phyloP scores from a whole-genome alignment of 2,797 vertebrate genomes.

The Muscicapa striata region DNA sequence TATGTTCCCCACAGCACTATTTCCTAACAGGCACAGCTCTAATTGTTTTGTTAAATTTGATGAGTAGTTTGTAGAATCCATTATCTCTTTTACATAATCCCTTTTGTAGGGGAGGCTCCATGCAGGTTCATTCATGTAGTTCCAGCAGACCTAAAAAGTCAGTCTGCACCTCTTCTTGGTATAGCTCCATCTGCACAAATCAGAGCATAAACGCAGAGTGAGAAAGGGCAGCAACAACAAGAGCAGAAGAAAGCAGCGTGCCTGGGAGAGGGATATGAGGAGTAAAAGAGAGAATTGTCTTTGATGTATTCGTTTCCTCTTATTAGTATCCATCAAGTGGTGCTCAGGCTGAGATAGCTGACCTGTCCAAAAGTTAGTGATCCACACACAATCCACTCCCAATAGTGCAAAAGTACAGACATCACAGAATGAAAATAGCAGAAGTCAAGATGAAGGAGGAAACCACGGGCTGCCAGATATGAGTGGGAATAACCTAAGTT shows the following conservation, averaged over 20 bases:
- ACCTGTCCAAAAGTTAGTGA: constrained; percentile 78
- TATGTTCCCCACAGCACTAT: neutral
- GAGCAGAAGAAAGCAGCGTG: constrained; percentile 64
- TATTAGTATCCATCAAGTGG: constrained; percentile 74
- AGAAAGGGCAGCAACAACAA: constrained; percentile 66
- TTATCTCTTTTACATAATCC: neutral
- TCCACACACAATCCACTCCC: constrained; percentile 72
- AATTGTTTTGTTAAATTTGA: constrained; percentile 31
- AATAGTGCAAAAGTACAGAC: constrained; percentile 69
- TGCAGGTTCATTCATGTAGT: neutral
- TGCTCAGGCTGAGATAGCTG: constrained; percentile 72
- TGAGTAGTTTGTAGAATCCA: neutral
- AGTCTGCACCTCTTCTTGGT: constrained; percentile 43
- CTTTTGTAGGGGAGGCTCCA: constrained; percentile 26
- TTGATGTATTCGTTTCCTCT: constrained; percentile 75
- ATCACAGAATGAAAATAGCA: constrained; percentile 71
- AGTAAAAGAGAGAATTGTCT: constrained; percentile 63
- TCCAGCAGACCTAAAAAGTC: constrained; percentile 53
- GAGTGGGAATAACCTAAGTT: constrained; percentile 68
- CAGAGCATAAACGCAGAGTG: constrained; percentile 28
- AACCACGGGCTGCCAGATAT: constrained; percentile 63
- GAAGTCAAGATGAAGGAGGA: constrained; percentile 73
- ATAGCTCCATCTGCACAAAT: constrained; percentile 56
- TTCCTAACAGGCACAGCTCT: neutral
- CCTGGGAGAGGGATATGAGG: constrained; percentile 59